Base-by-base conservation (phyloP, 2,888 invertebrate species). In the Netelia fuscicornis region DNA sequence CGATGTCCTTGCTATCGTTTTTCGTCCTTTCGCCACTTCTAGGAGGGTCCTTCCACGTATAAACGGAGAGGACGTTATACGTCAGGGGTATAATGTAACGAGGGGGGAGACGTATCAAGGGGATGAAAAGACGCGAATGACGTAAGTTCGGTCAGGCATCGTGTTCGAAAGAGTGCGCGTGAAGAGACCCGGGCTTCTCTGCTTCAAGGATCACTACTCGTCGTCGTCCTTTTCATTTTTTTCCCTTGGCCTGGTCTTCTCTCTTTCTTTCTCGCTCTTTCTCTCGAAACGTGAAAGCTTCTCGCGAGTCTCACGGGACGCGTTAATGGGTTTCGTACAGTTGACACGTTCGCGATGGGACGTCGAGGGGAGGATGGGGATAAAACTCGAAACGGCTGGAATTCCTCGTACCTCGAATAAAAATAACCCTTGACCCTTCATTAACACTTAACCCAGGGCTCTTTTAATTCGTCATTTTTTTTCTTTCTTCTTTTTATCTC, bases 311-410 rank as follows among this genome's bases (percentile, higher is more conserved):
- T 62, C 52, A 60, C 52, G 62, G 62, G 65, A 54, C 65, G 54
- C 48, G 23, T 79, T 79, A 79, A 79, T 71, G 64, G 64, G 37
- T 62, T 80, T 44, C 54, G 54, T 37, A 25, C 23, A 42, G 65
- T 72, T 67, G 58, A 58, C 77, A 52, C 44, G 44, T 60, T 30
- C 48, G 3, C 77, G 48, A 52, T 30, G 17, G 37, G 25, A 60
- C 62, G 37, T 78, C 37, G 52, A 48, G 10, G 13, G 2, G 6
- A 2, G 13, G 10, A 48, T 48, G 13, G 10, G 13, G 10, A 48
- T 48, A 48, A 13, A 48, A 48, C 48, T 13, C 11, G 42, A 42
- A 42, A n/a, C 23, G 56, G 10, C 13, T 20, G n/a, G 56, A 76
- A 30, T 30, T 30, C 30, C 56, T 76, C 74, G 60, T 23, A 67